Evolutionary conservation across 2,888 invertebrate species (phyloP).

Genomic region (Apodemia duryi): DNA sequence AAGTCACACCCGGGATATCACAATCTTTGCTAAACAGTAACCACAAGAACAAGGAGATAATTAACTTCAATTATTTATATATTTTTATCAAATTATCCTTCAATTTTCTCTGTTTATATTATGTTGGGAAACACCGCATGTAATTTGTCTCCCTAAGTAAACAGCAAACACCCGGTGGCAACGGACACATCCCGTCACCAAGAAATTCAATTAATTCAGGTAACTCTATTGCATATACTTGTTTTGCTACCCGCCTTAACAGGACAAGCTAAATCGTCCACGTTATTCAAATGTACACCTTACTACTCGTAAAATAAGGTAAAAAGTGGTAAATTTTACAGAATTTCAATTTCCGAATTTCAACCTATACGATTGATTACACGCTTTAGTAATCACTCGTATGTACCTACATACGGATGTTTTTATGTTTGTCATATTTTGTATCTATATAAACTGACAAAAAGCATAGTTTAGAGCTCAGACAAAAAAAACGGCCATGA

Average conservation of each 20-base stretch:
- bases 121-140: slow-evolving; percentile 3
- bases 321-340: background rate
- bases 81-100: too few relatives aligned
- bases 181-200: slow-evolving; percentile 41
- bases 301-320: background rate
- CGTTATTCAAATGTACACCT: background rate
- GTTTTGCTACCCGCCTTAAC: slow-evolving; percentile 21
- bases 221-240: slow-evolving; percentile 48
- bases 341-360: slow-evolving; percentile 9
- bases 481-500: too few relatives aligned
- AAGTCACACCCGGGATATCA: too few relatives aligned
- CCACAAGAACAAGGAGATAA: too few relatives aligned
- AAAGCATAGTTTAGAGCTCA: too few relatives aligned
- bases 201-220: slow-evolving; percentile 60
- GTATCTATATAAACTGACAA: too few relatives aligned
- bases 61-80: too few relatives aligned
- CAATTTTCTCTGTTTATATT: background rate
- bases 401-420: background rate
- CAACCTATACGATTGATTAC: background rate
- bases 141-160: slow-evolving; percentile 30
- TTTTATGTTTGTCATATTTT: background rate
- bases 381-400: background rate
- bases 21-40: too few relatives aligned
- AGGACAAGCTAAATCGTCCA: background rate
- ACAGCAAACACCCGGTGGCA: slow-evolving; percentile 47